Percentiles rank a stretch among this genome's conserved stretches.
These are phyloP conservation scores for Numida meleagris DNA, from an alignment of 2,113 vertebrate species.

Conservation along the genomic window DNA sequence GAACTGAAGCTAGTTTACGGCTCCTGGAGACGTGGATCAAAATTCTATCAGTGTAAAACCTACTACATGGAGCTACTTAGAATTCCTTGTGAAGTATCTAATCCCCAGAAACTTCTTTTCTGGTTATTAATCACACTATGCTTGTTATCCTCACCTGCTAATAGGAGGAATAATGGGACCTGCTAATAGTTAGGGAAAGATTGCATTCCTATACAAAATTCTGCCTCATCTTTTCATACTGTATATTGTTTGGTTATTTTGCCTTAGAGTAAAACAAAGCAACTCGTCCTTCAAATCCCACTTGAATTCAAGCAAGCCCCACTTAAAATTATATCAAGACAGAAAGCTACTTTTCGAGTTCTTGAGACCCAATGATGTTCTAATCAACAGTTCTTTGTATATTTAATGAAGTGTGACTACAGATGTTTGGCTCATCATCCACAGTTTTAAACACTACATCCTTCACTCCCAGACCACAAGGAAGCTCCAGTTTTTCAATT, in stretches of 20 bases:
- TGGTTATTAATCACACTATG: background rate
- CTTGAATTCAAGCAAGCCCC: background rate
- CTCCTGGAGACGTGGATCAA: background rate
- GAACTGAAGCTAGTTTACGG: constrained; percentile 16
- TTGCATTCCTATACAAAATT: background rate
- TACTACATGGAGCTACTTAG: background rate
- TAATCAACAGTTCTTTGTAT: background rate
- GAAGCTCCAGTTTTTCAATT: background rate
- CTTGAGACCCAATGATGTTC: background rate
- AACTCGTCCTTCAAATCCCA: too few species aligned
- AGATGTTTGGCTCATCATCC: background rate
- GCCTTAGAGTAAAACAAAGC: background rate
- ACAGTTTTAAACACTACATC: background rate
- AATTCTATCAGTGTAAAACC: background rate
- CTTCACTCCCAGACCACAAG: background rate
- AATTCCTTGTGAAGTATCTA: constrained; percentile 19
- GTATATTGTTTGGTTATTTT: background rate
- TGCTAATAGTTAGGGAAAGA: background rate
- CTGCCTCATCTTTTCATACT: background rate
- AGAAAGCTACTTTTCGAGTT: background rate
- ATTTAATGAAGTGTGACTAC: background rate
- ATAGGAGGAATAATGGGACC: too few species aligned
- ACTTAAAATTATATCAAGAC: background rate
- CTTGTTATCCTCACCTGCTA: background rate
- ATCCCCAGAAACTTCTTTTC: constrained; percentile 14